Evolutionary conservation across 1,140 invertebrate species (phyloP).

Genomic region (Linepithema humile): DNA sequence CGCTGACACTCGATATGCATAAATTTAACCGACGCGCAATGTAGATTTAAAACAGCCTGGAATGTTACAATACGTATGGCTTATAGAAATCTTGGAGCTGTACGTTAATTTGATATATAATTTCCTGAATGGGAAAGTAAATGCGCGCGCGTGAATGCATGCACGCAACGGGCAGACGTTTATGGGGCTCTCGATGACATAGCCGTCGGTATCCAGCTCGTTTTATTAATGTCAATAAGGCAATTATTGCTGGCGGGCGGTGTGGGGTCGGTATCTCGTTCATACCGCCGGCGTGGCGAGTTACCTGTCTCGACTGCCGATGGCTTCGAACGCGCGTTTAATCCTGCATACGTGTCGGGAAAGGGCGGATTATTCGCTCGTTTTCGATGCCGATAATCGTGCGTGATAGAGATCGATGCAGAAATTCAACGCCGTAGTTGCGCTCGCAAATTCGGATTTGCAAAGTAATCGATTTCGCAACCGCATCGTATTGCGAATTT

Average conservation of each 20-base stretch:
- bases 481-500: conserved; percentile 10
- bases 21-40: not conserved
- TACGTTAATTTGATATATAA: not conserved
- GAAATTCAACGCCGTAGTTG: conserved; percentile 22
- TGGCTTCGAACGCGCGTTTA: conserved; percentile 66
- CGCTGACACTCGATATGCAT: no score
- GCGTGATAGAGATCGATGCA: not conserved
- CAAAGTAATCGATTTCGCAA: conserved; percentile 13
- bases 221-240: conserved; percentile 84
- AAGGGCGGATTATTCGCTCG: conserved; percentile 8
- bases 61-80: not conserved
- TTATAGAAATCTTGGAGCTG: not conserved
- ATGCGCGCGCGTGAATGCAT: conserved; percentile 37
- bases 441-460: conserved; percentile 1
- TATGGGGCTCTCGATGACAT: conserved; percentile 62
- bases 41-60: not conserved
- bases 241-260: conserved; percentile 78
- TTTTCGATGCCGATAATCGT: conserved; percentile 13
- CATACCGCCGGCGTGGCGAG: conserved; percentile 65
- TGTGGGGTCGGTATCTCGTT: conserved; percentile 74
- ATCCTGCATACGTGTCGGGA: conserved; percentile 16
- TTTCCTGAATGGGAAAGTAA: not conserved
- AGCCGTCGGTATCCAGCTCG: conserved; percentile 68
- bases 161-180: conserved; percentile 50
- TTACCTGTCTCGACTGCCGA: conserved; percentile 71